Evolutionary conservation across 2,113 vertebrate species (phyloP).

Genomic region (Atherinomorus stipes): DNA sequence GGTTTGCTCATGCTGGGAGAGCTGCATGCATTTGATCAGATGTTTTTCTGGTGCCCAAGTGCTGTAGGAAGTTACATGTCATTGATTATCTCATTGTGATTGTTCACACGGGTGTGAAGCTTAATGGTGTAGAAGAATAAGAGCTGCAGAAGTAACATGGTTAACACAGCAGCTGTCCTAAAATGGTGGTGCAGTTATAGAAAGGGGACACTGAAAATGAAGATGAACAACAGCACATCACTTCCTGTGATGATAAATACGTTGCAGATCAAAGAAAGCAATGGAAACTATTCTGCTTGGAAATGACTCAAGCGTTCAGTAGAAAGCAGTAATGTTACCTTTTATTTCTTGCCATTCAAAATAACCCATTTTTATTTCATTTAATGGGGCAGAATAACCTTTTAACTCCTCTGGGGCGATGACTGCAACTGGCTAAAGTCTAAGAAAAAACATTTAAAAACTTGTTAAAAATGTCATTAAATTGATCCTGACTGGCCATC

Average conservation of each 20-base stretch:
- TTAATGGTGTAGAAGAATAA: background rate
- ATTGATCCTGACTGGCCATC: no score
- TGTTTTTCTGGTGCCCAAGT: background rate
- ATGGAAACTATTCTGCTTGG: constrained; percentile 30
- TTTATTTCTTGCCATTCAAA: no score
- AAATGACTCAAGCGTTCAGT: constrained; percentile 19
- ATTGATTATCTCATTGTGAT: background rate
- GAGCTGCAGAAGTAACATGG: no score
- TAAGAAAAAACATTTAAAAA: no score
- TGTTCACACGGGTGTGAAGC: background rate
- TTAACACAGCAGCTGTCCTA: background rate
- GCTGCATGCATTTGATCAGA: no score
- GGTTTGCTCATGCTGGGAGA: no score
- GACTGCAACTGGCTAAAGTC: no score
- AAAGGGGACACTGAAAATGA: background rate
- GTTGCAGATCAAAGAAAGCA: constrained; percentile 16
- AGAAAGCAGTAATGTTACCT: background rate
- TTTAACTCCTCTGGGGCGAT: no score
- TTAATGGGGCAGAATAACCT: no score
- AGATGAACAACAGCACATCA: constrained; percentile 7
- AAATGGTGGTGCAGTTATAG: background rate
- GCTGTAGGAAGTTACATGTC: background rate
- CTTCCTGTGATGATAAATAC: constrained; percentile 41
- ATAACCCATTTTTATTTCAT: no score
- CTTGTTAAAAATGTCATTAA: no score